phyloP scores from a whole-genome alignment of 1,140 invertebrate genomes.

The Leptinotarsa texana region DNA sequence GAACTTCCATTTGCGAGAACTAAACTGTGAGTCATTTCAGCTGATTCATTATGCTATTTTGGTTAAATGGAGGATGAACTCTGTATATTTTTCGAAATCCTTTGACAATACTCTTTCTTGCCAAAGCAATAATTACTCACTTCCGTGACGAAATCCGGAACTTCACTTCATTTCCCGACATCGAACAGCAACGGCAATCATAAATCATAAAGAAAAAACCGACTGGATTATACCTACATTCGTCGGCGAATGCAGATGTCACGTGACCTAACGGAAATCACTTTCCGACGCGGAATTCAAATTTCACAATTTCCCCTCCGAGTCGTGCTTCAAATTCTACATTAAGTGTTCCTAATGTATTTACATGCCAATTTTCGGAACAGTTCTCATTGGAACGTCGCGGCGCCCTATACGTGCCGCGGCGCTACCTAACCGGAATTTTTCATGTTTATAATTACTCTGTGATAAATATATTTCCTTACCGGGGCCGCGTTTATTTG shows the following conservation, averaged over 20 bases:
- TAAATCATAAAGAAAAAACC: slow-evolving; percentile 24
- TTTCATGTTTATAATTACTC: slow-evolving; percentile 21
- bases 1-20: neutral
- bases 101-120: neutral
- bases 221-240: slow-evolving; percentile 11
- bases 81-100: too few relatives aligned
- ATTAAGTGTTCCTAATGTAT: slow-evolving; percentile 48
- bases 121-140: slow-evolving; percentile 6
- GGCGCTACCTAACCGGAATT: neutral
- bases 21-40: neutral
- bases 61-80: too few relatives aligned
- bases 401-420: neutral
- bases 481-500: neutral
- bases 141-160: neutral
- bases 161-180: neutral
- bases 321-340: slow-evolving; percentile 49
- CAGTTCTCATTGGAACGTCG: neutral
- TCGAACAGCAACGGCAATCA: slow-evolving; percentile 7
- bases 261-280: slow-evolving; percentile 46
- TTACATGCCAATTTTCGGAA: slow-evolving; percentile 44
- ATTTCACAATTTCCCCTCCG: slow-evolving; percentile 52
- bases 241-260: slow-evolving; percentile 36
- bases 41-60: neutral
- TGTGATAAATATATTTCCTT: slow-evolving; percentile 17
- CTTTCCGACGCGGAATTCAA: slow-evolving; percentile 47